Base-by-base conservation (phyloP, 2,797 vertebrate genomes). In the Enteromius radiatus region DNA sequence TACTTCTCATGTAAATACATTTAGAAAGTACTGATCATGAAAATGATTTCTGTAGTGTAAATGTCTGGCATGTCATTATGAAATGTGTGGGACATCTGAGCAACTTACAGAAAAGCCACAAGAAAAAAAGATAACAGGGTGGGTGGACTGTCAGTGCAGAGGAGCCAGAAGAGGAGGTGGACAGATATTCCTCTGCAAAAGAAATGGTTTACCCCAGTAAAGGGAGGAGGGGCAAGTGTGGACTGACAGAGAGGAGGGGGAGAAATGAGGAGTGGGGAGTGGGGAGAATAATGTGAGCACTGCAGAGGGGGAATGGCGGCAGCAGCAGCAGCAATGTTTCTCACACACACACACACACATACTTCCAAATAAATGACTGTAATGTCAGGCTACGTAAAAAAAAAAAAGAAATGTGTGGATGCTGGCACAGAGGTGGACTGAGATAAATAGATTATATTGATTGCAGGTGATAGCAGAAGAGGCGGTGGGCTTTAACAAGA, bases 391-490 rank as follows among this genome's bases (percentile, higher is more conserved):
- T 81, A 84, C 28, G 49, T 78, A 23, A 36, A 73, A 76, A 83
- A 28, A 28, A 28, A 28, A 28, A 78, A 69, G 67, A 52, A 5
- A 47, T 49, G 54, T 61, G 68, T 31, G 47, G 38, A 47, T 73
- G 59, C 38, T 36, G 73, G 23, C 26, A 52, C 14, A 26, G 38
- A 70, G 73, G 67, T 69, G 59, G 52, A 49, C 83, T 63, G 54
- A 84, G 77, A 84, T 84, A 54, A 87, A 84, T 80, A 68, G 79
- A 84, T 88, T 31, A 41, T 87, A 87, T 90, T 85, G 86, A 90
- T 86, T 70, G 70, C 76, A 80, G 69, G 82, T 84, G 86, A 88
- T 84, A 81, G 76, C 56, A 81, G 69, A 64, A 85, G 80, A 86
- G 73, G 49, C 21, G 28, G 49, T 64, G 41, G 64, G 76, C 69